phyloP scores from a whole-genome alignment of 2,888 invertebrate species.

The Ichneumon xanthorius region DNA sequence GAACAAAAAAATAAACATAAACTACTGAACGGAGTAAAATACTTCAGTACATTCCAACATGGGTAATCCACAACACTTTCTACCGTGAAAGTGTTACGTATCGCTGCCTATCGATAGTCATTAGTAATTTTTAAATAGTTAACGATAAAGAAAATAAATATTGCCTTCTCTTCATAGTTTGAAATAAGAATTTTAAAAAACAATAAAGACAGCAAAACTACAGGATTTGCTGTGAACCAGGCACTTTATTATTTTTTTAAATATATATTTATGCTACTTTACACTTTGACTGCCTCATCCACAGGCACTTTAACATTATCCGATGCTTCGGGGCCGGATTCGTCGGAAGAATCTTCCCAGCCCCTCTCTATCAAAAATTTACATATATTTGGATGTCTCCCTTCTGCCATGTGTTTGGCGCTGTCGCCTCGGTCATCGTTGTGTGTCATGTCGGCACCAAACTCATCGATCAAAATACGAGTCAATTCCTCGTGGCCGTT shows the following conservation, averaged over 20 bases:
- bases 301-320: not conserved
- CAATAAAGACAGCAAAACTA: not conserved
- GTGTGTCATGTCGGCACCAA: not conserved
- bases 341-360: not conserved
- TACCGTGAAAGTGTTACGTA: too few relatives aligned
- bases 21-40: not conserved
- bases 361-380: conserved; percentile 17
- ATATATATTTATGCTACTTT: not conserved
- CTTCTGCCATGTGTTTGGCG: conserved; percentile 21
- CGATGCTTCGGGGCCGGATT: not conserved
- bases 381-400: not conserved
- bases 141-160: too few relatives aligned
- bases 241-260: not conserved
- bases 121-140: too few relatives aligned
- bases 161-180: too few relatives aligned
- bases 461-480: conserved; percentile 10
- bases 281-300: not conserved
- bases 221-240: not conserved
- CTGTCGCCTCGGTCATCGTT: conserved; percentile 16
- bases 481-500: conserved; percentile 6
- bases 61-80: too few relatives aligned
- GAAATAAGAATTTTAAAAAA: not conserved
- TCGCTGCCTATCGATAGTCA: too few relatives aligned
- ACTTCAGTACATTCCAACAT: too few relatives aligned
- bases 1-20: not conserved